Conservation (phyloP, 2,888 invertebrate genomes). For the Apamea epomidion region DNA sequence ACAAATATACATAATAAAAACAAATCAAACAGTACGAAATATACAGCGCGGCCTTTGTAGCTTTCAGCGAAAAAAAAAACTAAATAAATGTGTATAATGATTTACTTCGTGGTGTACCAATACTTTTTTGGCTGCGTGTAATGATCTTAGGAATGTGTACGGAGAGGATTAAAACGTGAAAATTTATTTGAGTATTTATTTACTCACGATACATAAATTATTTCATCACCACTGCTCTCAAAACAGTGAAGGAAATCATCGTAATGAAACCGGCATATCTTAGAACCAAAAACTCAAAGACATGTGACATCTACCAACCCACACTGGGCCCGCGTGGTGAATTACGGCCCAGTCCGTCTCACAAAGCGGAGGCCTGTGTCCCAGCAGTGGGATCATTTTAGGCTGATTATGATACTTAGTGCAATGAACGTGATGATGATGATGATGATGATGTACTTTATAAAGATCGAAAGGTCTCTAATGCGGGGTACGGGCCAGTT, state of each 20-base stretch:
- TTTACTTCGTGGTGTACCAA: background rate
- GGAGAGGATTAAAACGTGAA: background rate
- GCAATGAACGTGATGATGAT: no score
- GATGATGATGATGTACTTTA: background rate
- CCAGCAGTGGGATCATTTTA: no score
- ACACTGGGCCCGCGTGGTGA: no score
- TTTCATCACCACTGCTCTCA: no score
- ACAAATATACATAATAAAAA: no score
- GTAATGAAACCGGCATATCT: no score
- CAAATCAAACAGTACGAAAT: background rate
- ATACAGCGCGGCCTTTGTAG: background rate
- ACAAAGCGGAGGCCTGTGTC: no score
- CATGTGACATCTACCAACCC: no score
- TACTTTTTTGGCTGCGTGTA: background rate
- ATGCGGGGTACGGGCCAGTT: background rate
- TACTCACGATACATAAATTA: background rate
- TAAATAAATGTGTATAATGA: background rate
- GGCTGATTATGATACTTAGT: no score
- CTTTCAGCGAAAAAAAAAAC: background rate
- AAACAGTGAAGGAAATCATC: no score
- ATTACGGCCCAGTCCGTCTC: no score
- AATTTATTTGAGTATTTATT: background rate
- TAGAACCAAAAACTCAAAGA: no score
- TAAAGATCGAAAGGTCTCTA: background rate
- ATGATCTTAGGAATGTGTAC: background rate